phyloP scores from a whole-genome alignment of 2,888 invertebrate species.

The Xestobium rufovillosum region DNA sequence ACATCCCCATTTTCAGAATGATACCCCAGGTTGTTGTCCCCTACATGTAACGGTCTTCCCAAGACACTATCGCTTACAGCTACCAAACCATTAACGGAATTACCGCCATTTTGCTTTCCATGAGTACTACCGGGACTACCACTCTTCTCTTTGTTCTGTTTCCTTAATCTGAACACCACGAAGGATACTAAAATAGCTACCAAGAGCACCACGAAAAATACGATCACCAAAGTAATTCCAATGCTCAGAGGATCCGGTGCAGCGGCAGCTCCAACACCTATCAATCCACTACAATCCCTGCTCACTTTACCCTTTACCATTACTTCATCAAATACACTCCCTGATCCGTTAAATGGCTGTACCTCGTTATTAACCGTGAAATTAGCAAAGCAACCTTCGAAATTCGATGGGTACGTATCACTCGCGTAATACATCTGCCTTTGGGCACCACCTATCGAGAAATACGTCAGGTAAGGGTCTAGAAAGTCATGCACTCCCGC shows the following conservation, averaged over 20 bases:
- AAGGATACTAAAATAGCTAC: slow-evolving; percentile 87
- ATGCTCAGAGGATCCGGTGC: slow-evolving; percentile 84
- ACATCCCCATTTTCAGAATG: slow-evolving; percentile 68
- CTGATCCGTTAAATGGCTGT: slow-evolving; percentile 83
- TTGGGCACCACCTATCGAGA: slow-evolving; percentile 73
- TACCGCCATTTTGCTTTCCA: slow-evolving; percentile 69
- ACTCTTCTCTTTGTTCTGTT: slow-evolving; percentile 79
- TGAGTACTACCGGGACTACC: slow-evolving; percentile 62
- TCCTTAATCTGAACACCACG: slow-evolving; percentile 81
- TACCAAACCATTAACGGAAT: slow-evolving; percentile 60
- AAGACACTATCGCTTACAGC: slow-evolving; percentile 63
- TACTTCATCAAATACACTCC: slow-evolving; percentile 69
- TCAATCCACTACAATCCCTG: slow-evolving; percentile 66
- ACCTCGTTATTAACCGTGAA: slow-evolving; percentile 84
- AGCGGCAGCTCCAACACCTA: slow-evolving; percentile 68
- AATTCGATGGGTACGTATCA: slow-evolving; percentile 52
- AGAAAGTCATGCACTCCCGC: slow-evolving; percentile 86
- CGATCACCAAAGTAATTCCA: slow-evolving; percentile 87
- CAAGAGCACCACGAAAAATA: slow-evolving; percentile 84
- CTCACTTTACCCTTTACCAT: slow-evolving; percentile 64
- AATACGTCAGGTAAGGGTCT: slow-evolving; percentile 76
- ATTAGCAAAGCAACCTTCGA: slow-evolving; percentile 85
- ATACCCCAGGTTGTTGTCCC: slow-evolving; percentile 61
- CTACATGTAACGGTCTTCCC: slow-evolving; percentile 59
- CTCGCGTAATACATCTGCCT: slow-evolving; percentile 52